Percentiles rank a stretch among this genome's conserved stretches.
Conservation (phyloP, 2,888 invertebrate species). For the Platynereis dumerilii region DNA sequence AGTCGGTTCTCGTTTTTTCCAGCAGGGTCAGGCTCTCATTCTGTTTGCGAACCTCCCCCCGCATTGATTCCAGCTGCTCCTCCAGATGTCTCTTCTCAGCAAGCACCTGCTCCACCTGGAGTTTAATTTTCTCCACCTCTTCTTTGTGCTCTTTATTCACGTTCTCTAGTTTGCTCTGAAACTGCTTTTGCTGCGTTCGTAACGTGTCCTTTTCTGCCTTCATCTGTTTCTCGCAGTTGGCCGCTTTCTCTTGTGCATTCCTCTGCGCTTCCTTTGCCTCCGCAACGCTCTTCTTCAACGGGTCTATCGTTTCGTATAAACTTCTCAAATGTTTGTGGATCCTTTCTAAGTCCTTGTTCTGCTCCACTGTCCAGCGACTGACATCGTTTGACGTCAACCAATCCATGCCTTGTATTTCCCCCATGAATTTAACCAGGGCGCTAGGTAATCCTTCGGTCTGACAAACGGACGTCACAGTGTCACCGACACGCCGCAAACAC, state of each 20-base stretch:
- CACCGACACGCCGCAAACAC: slow-evolving; percentile 52
- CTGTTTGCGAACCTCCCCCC: slow-evolving; percentile 43
- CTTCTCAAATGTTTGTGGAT: slow-evolving; percentile 47
- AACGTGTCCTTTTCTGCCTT: slow-evolving; percentile 51
- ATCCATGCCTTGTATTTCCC: slow-evolving; percentile 49
- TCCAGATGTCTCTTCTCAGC: slow-evolving; percentile 44
- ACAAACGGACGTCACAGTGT: slow-evolving; percentile 51
- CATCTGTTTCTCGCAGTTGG: slow-evolving; percentile 30
- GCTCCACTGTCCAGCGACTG: slow-evolving; percentile 56
- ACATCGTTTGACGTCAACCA: slow-evolving; percentile 57
- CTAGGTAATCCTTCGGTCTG: slow-evolving; percentile 57
- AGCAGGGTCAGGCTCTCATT: slow-evolving; percentile 43
- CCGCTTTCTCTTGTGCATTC: slow-evolving; percentile 45
- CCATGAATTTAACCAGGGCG: slow-evolving; percentile 51
- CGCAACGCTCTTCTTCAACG: slow-evolving; percentile 49
- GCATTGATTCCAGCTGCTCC: slow-evolving; percentile 42
- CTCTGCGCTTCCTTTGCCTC: slow-evolving; percentile 45
- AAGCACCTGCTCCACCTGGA: slow-evolving; percentile 43
- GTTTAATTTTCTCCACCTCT: slow-evolving; percentile 38
- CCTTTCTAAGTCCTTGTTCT: slow-evolving; percentile 56
- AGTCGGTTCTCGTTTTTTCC: slow-evolving; percentile 31
- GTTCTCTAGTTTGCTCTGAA: slow-evolving; percentile 51
- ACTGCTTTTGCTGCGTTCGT: slow-evolving; percentile 43
- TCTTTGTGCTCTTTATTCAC: slow-evolving; percentile 43
- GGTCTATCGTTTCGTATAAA: slow-evolving; percentile 49